phyloP scores from a whole-genome alignment of 35 echinoderm and acorn worm species.

The Antedon bifida region DNA sequence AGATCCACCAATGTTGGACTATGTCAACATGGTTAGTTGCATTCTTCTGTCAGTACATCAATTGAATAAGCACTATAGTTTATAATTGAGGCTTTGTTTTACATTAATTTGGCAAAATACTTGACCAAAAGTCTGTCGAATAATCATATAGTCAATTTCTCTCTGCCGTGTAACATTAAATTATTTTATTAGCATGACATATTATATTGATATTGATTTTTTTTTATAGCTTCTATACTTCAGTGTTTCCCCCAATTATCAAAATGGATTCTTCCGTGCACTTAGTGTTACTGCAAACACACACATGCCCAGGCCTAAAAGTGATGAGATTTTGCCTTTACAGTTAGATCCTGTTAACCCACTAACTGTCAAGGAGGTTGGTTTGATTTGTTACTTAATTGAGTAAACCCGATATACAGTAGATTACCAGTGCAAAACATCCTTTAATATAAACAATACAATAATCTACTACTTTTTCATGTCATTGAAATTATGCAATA shows the following conservation, averaged over 20 bases:
- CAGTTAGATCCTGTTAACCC: slow-evolving; percentile 25
- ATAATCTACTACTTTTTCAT: no score
- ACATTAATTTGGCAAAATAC: background rate
- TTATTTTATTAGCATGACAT: background rate
- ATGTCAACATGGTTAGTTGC: slow-evolving; percentile 86
- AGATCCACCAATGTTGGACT: slow-evolving; percentile 61
- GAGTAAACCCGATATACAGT: no score
- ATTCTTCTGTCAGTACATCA: no score
- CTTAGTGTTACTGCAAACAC: slow-evolving; percentile 60
- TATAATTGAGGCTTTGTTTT: no score
- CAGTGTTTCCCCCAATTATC: slow-evolving; percentile 35
- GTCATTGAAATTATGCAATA: no score
- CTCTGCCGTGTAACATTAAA: background rate
- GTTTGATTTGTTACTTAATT: background rate
- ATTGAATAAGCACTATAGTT: no score
- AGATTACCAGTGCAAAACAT: no score
- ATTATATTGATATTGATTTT: background rate
- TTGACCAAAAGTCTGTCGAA: background rate
- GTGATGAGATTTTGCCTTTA: background rate
- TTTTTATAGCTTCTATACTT: slow-evolving; percentile 77
- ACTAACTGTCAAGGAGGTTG: slow-evolving; percentile 47
- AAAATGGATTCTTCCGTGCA: slow-evolving; percentile 88
- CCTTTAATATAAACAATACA: no score
- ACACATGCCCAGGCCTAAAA: slow-evolving; percentile 75
- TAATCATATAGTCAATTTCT: background rate